Percentiles rank a stretch among this genome's conserved stretches.
Conservation (phyloP, 35 echinoderm and acorn worm species). For the Apostichopus parvimensis region DNA sequence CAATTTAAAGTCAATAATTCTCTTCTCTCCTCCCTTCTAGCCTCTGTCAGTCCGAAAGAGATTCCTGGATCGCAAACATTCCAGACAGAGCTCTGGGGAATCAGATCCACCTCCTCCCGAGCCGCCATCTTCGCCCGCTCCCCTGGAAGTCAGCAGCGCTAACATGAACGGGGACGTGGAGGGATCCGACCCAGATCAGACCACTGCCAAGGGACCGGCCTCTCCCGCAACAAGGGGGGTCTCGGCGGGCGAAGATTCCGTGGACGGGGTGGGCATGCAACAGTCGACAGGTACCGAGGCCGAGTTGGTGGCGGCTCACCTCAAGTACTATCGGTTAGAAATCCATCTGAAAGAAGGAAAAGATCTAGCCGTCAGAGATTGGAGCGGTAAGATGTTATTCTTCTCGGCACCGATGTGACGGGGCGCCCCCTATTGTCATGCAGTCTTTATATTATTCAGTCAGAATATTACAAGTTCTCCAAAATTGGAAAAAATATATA, state of each 20-base stretch:
- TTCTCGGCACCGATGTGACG: neutral
- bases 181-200: conserved; percentile 10
- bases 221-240: no score
- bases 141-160: conserved; percentile 20
- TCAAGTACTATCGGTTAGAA: conserved; percentile 83
- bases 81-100: conserved; percentile 35
- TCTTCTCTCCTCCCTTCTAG: conserved; percentile 40
- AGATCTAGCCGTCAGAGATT: conserved; percentile 89
- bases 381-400: conserved; percentile 75
- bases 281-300: conserved; percentile 2
- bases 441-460: no score
- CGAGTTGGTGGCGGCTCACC: conserved; percentile 40
- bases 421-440: no score
- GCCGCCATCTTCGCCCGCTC: conserved; percentile 18
- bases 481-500: no score
- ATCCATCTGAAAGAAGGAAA: conserved; percentile 83
- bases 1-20: neutral
- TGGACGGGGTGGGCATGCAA: neutral
- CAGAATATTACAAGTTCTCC: no score
- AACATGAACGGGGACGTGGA: conserved; percentile 16
- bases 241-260: conserved; percentile 9
- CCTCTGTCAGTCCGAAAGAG: conserved; percentile 65
- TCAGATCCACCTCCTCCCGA: neutral
- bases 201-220: neutral
- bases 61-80: conserved; percentile 65